Evolutionary conservation across 2,888 invertebrate species (phyloP), one percentile per base, ranked within the genome.

Genomic region (Leptothorax acervorum): DNA sequence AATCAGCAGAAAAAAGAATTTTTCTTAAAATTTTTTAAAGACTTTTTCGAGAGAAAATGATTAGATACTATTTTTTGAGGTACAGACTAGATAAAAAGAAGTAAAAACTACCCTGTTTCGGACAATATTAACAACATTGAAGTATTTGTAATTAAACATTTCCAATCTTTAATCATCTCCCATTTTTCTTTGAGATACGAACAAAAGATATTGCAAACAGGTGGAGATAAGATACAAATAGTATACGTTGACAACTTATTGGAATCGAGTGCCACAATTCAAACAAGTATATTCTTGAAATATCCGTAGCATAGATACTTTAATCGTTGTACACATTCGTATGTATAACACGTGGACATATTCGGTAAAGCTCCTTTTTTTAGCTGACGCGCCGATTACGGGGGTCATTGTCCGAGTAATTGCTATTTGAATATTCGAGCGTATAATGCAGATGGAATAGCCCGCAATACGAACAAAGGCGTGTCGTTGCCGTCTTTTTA

Each of bases 401-500:
- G 45, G 45, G 79, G 79, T 73, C 74, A 39, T 60, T 45, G 79
- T 9, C 23, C 74, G 74, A 48, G 73, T 79, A 79, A 79, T 79
- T 79, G 79, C 60, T 28, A 45, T 48, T 71, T 60, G 74, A 79
- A 79, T 79, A 79, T 79, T 73, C 74, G 48, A 45, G 18, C 53
- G 65, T 28, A 51, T 28, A 51, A 39, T 15, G 39, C 55, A 70
- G 23, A 78, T n/a, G 35, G 35, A 79, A 79, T 35, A 71, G 11
- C 6, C 6, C 74, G 60, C 60, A 35, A 51, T 73, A 60, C 31
- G 12, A 60, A 45, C 57, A 60, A 57, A 65, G 35, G 48, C 12
- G 48, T 18, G 55, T 78, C 68, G 42, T 42, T 23, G 31, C 11
- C 18, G 4, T 18, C 9, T 45, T 78, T 57, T 57, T 57, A 4